Base-by-base conservation (phyloP, 2,888 invertebrate species). In the Cyclophora punctaria region DNA sequence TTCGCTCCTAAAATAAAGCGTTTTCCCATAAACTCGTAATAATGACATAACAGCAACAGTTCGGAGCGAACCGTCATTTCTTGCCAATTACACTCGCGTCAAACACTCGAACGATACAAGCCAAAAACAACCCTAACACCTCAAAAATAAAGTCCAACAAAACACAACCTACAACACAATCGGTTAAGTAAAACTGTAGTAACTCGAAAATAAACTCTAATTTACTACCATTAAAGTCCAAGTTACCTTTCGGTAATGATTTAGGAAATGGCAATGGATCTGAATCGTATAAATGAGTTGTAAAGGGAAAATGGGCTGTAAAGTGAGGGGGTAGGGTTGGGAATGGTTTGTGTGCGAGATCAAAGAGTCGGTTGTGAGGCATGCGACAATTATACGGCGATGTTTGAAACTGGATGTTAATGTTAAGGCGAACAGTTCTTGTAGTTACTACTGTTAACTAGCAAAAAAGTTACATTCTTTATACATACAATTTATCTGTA, bases 31-130 rank as follows among this genome's bases (percentile, higher is more conserved):
- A 54, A 34, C 50, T 47, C 48, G 44, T 49, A 57, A 58, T 61
- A 59, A 59, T 57, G 59, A 54, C 57, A 62, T 44, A 53, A 50
- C 55, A 66, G 74, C 75, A 75, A 75, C 80, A 80, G 80, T 81
- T 75, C 73, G 71, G 71, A 72, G 66, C 69, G 73, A 74, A 73
- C 74, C 76, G 75, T 80, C 83, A 81, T 84, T 84, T 82, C 81
- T 74, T 82, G 79, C 78, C 84, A 86, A 85, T 86, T 85, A 84
- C 80, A 79, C 78, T 73, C 68, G 72, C 79, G 81, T 82, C 83
- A 83, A 76, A 80, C 69, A 78, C 55, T 50, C 50, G 55, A 43
- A 56, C 50, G 44, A 58, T 45, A 44, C 57, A 58, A 56, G 43
- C 42, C 5, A 63, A 68, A 67, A 57, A 47, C 50, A 50, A 53